A percentile compares a stretch with the other conserved stretches of the same genome.
Evolutionary conservation across 2,797 vertebrate genomes (phyloP).

Genomic region (Enoplosus armatus): DNA sequence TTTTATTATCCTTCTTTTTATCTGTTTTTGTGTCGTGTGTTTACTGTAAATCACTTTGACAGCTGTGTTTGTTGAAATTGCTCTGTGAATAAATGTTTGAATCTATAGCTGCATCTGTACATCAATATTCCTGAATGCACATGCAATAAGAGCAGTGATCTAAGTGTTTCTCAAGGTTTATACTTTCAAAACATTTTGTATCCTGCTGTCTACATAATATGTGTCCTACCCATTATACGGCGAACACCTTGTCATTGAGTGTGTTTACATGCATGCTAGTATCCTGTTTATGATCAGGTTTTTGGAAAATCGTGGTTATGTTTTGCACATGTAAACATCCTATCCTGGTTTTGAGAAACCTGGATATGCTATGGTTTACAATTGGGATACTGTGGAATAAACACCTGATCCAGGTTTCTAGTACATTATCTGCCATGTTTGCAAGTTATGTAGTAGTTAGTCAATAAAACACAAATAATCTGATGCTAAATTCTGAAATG

Average conservation of each 20-base stretch:
- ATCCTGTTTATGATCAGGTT: not conserved
- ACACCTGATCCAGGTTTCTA: not conserved
- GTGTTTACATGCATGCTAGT: not conserved
- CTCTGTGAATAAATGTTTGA: not conserved
- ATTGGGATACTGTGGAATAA: not conserved
- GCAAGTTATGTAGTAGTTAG: not conserved
- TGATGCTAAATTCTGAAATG: not conserved
- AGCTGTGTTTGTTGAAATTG: not conserved
- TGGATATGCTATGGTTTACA: not conserved
- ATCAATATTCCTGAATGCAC: not conserved
- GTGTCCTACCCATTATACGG: not conserved
- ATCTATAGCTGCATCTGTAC: not conserved
- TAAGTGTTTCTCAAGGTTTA: not conserved
- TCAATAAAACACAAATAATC: not conserved
- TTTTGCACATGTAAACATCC: not conserved
- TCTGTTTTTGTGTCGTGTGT: not conserved
- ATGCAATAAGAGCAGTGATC: not conserved
- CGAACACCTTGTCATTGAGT: not conserved
- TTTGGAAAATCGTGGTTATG: not conserved
- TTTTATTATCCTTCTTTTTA: not conserved
- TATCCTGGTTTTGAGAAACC: not conserved
- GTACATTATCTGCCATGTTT: not conserved
- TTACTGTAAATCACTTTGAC: conserved; percentile 18
- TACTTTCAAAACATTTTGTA: not conserved
- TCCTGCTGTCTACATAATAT: not conserved